Percentiles rank a stretch among this genome's conserved stretches.
Conservation (phyloP, 2,113 vertebrate genomes). For the Cryptomyrus ogoouensis region DNA sequence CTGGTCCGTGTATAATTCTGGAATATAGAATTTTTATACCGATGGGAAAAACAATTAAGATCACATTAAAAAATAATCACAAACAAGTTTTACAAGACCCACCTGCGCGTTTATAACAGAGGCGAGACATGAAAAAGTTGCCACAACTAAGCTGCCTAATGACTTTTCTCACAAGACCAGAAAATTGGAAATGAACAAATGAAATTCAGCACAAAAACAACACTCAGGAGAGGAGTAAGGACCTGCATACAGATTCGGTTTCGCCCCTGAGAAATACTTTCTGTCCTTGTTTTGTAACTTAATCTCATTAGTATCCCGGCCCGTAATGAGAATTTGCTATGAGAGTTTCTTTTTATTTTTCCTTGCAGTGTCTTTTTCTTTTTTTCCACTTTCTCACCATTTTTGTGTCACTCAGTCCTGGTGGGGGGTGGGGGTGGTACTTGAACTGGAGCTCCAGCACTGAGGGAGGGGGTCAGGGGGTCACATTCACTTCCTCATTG, state of each 20-base stretch:
- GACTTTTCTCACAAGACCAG: background rate
- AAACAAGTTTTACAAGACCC: background rate
- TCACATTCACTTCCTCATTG: background rate
- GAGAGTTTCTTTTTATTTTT: background rate
- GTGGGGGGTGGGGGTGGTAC: background rate
- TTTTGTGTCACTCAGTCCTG: background rate
- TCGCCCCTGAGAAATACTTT: constrained; percentile 12
- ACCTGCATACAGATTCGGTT: background rate
- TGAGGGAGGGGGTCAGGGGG: background rate
- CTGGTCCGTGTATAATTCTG: background rate
- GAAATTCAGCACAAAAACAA: constrained; percentile 14
- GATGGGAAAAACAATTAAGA: constrained; percentile 18
- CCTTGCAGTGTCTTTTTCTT: background rate
- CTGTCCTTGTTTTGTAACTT: constrained; percentile 15
- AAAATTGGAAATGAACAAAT: constrained; percentile 16
- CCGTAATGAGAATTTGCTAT: constrained; percentile 9
- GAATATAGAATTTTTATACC: background rate
- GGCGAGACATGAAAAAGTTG: background rate
- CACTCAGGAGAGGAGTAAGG: background rate
- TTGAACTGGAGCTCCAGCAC: background rate
- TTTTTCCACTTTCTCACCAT: background rate
- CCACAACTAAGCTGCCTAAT: background rate
- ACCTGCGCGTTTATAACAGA: background rate
- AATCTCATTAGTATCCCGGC: constrained; percentile 13
- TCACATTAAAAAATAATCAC: constrained; percentile 1